Evolutionary conservation across 2,888 invertebrate genomes (phyloP), one percentile per base, ranked within the genome.

Genomic region (Polydrusus cervinus): DNA sequence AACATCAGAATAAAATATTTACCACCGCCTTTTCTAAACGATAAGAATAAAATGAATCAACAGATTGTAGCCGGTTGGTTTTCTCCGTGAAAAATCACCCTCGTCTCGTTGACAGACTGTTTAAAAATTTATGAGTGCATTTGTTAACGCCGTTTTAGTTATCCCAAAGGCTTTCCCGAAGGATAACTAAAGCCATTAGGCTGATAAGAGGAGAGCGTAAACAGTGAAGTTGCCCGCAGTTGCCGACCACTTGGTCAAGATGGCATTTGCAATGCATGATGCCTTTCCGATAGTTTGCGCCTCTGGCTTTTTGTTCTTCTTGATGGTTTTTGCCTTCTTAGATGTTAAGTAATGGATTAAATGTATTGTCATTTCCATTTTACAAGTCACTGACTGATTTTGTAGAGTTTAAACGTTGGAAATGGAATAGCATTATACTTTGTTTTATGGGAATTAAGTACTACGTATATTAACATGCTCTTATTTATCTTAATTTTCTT

Each of bases 251-350:
- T 82, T 82, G 79, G 78, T 79, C 79, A 80, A 78, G 82, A 83
- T 83, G 83, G 79, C 82, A 85, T 85, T 85, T 84, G 84, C 85
- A 85, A 85, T 85, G 84, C 83, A 85, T 84, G 83, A 79, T 80
- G 75, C 71, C 74, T 78, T 75, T 77, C 53, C 47, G 47, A 51
- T 55, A 49, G 60, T 64, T 72, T 16, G 64, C 25, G 43, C 53
- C 40, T 47, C 34, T 13, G 62, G 1, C 53, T 64, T 71, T 71
- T 71, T 62, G 64, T 65, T 70, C 57, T 61, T 25, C 65, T 71
- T 66, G 66, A 67, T 49, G 60, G 64, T 40, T 38, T 60, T 60
- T 11, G 43, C 43, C 55, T 38, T 71, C 61, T 66, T 60, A 67
- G 20, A 25, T 11, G 60, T 45, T 40, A 30, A n/a, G 64, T 74